Evolutionary conservation across 1,140 invertebrate species (phyloP), one percentile per base, ranked within the genome.

Genomic region (Papilio polyxenes): DNA sequence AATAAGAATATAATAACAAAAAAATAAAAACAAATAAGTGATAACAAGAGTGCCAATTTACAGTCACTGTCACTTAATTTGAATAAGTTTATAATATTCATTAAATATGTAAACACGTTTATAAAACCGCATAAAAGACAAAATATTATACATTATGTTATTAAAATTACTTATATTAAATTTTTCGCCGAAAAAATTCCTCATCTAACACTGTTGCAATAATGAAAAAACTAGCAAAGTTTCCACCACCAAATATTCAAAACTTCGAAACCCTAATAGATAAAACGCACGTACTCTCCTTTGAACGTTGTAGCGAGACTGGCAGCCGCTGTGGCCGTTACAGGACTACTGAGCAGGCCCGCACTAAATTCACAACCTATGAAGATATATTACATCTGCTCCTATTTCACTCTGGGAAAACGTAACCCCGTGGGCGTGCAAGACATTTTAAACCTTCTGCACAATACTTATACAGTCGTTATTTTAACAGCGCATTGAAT

Each of bases 361-460:
- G 56, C 17, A 59, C 56, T 72, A 72, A 23, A 37, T 37, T 72
- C 65, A 72, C 13, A 72, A 72, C 31, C 59, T 40, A 37, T 23
- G 65, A 31, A 72, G 4, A 72, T 72, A 65, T 72, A 72, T 37
- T 72, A 72, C 31, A 72, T 72, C 65, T 65, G 62, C 31, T 65
- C 62, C 62, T 65, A 65, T 37, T 65, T 23, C 62, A 31, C 62
- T 65, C 11, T 4, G 23, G 62, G 62, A 65, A 65, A 65, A 31
- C 62, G 11, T 72, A 37, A 15, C 10, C 62, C 20, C 65, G 15
- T 15, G 11, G 5, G 11, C 4, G 13, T 7, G 11, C 31, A 72
- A 5, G 31, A 37, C 11, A 37, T 72, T 72, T 72, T 65, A 31
- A 31, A 31, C 23, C 20, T 65, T 31, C 11, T 65, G 23, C 11